These are phyloP conservation scores for Sphenodon punctatus DNA, from an alignment of 2,797 vertebrate species.

Conservation along the genomic window DNA sequence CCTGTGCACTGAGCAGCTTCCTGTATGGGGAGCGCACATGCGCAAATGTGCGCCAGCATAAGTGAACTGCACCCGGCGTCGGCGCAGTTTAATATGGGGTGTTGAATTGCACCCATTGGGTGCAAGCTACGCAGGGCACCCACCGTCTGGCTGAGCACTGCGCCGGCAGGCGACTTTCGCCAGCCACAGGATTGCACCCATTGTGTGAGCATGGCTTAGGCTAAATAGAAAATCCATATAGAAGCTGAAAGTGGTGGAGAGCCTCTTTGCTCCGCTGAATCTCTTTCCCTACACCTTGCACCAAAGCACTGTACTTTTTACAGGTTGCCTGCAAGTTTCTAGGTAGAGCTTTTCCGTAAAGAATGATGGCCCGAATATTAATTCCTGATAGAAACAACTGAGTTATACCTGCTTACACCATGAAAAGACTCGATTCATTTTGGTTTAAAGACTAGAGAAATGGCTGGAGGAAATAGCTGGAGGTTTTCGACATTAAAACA, in stretches of 20 bases:
- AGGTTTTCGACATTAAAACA: neutral
- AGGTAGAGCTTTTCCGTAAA: neutral
- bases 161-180: no score
- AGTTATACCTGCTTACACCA: constrained; percentile 17
- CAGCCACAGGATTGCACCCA: no score
- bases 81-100: no score
- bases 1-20: no score
- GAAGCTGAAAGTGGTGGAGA: neutral
- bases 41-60: no score
- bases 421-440: constrained; percentile 18
- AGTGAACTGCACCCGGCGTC: no score
- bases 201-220: no score
- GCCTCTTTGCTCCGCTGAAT: neutral
- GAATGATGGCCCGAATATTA: constrained; percentile 18
- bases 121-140: no score
- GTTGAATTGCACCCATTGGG: no score
- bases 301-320: neutral
- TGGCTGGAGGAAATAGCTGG: no score
- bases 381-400: constrained; percentile 4
- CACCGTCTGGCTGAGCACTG: no score
- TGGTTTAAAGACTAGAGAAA: neutral
- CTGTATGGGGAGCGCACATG: no score
- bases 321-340: neutral
- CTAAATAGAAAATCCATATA: neutral
- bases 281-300: neutral